Evolutionary conservation across 1,140 invertebrate species (phyloP), one percentile per base, ranked within the genome.

Genomic region (Bradysia coprophila): DNA sequence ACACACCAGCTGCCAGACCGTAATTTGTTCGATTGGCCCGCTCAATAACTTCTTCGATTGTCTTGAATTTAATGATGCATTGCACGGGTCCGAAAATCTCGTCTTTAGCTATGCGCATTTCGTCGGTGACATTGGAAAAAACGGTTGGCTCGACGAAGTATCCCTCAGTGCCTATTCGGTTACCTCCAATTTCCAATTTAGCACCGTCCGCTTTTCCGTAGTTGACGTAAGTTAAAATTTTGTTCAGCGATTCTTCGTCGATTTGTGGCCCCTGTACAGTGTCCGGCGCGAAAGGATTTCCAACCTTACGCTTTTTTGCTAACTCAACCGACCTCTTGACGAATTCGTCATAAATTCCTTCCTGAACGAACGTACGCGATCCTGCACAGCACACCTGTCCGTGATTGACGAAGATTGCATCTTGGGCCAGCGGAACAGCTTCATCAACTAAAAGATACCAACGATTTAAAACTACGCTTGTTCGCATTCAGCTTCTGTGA

Each of bases 71-170:
- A 18, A 94, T 63, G 41, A 96, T 88, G 31, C 73, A 76, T 65
- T 91, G 86, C 0, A 95, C 90, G 1, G 91, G 91, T 1, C 91
- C 91, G 61, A 96, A 96, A 51, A 96, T 92, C 75, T 91, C 87
- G 62, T 91, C 85, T 49, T 71, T 74, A 3, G 85, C 85, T 55
- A 93, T 92, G 43, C 65, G 71, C 85, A 92, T 91, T 39, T 84
- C 49, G 52, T 93, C 87, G 39, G 66, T 71, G 2, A 92, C 87
- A 62, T 86, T 71, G 4, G 79, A 72, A 59, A 94, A 93, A 1
- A 94, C 75, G 8, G 90, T 93, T n/a, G 90, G 90, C 53, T 87
- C 56, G 18, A 94, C 63, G 52, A 85, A 95, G 60, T 73, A 93
- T 13, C 90, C 88, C 44, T 73, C 71, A 22, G 66, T 64, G 4